A percentile compares a stretch with the other conserved stretches of the same genome.
Evolutionary conservation across 2,888 invertebrate genomes (phyloP).

Genomic region (Ctena decussata): DNA sequence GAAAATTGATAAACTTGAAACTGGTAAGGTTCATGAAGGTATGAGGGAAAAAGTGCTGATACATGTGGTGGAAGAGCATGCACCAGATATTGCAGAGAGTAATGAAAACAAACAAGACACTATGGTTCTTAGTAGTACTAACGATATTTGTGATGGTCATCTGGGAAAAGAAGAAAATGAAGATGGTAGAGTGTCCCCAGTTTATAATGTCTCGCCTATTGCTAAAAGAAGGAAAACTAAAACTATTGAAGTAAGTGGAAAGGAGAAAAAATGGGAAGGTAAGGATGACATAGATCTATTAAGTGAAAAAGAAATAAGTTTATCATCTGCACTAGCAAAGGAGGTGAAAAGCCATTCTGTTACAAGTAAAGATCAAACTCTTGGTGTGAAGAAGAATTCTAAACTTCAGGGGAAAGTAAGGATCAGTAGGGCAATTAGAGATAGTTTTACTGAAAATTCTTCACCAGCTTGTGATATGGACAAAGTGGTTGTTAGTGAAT

Average conservation of each 20-base stretch:
- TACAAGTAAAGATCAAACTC: neutral
- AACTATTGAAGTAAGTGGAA: neutral
- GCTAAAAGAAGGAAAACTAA: conserved; percentile 11
- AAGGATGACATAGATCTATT: neutral
- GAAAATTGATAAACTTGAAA: too few relatives aligned
- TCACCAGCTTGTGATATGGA: neutral
- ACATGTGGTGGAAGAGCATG: neutral
- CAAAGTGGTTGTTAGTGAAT: neutral
- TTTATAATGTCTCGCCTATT: conserved; percentile 24
- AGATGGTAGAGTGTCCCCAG: conserved; percentile 44
- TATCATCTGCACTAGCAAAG: neutral
- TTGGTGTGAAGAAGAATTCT: neutral
- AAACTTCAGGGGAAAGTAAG: neutral
- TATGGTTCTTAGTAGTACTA: too few relatives aligned
- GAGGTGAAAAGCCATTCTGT: neutral
- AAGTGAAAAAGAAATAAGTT: neutral
- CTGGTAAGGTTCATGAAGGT: neutral
- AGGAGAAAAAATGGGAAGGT: neutral
- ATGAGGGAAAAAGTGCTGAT: neutral
- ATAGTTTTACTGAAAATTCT: neutral
- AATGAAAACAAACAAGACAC: too few relatives aligned
- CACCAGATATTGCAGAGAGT: too few relatives aligned
- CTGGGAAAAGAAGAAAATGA: neutral
- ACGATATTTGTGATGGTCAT: too few relatives aligned
- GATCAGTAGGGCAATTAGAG: neutral